Conservation (phyloP, 2,888 invertebrate genomes). For the Drosophila neonasuta region DNA sequence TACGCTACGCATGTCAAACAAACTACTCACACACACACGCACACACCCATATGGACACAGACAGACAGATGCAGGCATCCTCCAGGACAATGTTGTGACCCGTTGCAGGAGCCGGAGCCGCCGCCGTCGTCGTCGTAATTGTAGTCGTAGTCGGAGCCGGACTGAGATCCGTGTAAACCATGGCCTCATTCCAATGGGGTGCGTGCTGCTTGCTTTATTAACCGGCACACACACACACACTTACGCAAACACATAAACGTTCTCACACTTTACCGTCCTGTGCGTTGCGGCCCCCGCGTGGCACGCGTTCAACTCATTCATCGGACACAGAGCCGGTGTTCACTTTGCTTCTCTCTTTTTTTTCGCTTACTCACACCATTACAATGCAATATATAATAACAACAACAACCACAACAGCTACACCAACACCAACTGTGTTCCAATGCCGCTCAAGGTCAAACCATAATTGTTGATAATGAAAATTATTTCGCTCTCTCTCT, state of each 20-base stretch:
- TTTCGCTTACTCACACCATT: conserved; percentile 66
- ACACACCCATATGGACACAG: background rate
- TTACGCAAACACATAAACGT: conserved; percentile 37
- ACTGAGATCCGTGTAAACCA: conserved; percentile 31
- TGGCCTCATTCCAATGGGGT: conserved; percentile 75
- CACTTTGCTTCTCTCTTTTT: conserved; percentile 44
- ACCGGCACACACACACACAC: conserved; percentile 45
- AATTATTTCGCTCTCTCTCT: conserved; percentile 63
- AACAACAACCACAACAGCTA: conserved; percentile 35
- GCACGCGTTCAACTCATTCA: conserved; percentile 46
- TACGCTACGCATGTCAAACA: conserved; percentile 49
- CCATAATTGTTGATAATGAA: conserved; percentile 81
- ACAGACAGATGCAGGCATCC: conserved; percentile 9
- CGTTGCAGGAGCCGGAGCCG: conserved; percentile 9
- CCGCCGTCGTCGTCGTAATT: background rate
- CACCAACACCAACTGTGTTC: conserved; percentile 48
- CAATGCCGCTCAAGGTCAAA: conserved; percentile 80
- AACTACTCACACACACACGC: conserved; percentile 41
- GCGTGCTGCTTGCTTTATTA: conserved; percentile 71
- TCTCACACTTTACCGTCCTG: conserved; percentile 19
- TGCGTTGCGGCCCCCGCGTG: conserved; percentile 6
- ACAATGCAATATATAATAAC: conserved; percentile 64
- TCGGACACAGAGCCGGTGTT: conserved; percentile 56
- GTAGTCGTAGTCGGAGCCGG: conserved; percentile 13
- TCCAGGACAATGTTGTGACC: conserved; percentile 46